A percentile compares a stretch with the other conserved stretches of the same genome.
Conservation (phyloP, 2,888 invertebrate genomes). For the Plebejus argus region DNA sequence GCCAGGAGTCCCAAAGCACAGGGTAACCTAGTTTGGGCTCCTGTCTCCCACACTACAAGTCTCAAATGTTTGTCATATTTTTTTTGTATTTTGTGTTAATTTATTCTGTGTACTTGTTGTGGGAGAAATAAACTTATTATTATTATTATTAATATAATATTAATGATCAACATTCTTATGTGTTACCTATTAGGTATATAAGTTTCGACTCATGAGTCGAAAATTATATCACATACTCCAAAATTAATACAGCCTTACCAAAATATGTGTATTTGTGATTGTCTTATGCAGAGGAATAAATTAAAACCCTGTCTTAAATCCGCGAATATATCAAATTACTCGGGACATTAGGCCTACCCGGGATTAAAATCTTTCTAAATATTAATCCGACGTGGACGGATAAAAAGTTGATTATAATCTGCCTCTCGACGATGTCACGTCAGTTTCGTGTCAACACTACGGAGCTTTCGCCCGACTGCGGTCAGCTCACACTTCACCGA, state of each 20-base stretch:
- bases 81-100: too few species aligned
- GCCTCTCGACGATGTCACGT: slow-evolving; percentile 13
- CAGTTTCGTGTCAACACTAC: slow-evolving; percentile 9
- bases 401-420: slow-evolving; percentile 24
- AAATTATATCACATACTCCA: not conserved
- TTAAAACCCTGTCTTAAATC: not conserved
- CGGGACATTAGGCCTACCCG: not conserved
- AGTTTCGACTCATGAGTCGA: too few species aligned
- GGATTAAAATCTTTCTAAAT: slow-evolving; percentile 22
- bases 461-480: not conserved
- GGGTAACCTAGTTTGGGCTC: too few species aligned
- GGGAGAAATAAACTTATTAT: too few species aligned
- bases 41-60: too few species aligned
- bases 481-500: not conserved
- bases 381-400: slow-evolving; percentile 18
- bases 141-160: too few species aligned
- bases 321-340: slow-evolving; percentile 8
- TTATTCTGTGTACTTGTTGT: too few species aligned
- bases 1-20: too few species aligned
- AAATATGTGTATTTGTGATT: not conserved
- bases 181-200: too few species aligned
- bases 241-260: not conserved
- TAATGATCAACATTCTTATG: too few species aligned
- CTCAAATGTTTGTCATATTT: too few species aligned
- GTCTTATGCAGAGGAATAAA: not conserved